Base-by-base conservation (phyloP, 2,797 vertebrate genomes). In the Crax fasciolata region DNA sequence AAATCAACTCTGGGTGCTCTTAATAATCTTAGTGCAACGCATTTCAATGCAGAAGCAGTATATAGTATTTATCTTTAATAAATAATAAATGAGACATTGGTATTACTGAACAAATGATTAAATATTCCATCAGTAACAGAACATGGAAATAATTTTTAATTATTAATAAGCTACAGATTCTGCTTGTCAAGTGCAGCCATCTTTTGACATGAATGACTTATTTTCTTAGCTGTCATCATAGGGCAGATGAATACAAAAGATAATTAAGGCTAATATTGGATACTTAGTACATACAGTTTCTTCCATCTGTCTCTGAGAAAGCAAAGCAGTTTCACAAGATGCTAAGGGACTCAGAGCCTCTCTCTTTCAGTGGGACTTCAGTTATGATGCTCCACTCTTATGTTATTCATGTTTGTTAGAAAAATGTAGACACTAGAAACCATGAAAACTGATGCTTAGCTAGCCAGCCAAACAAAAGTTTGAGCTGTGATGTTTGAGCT, bases 61-160 rank as follows among this genome's bases (percentile, higher is more conserved):
- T 89, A 97, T 65, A 96, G 91, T 97, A 98, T 98, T 98, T 98
- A 98, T 97, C 97, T 98, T 98, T 96, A 98, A 98, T 98, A 97
- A 98, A 98, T 98, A 98, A 98, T 98, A 98, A 98, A 98, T 97
- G 96, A 92, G 91, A 97, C 87, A 96, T 59, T 93, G 96, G 63
- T 98, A 98, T 98, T 98, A 98, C 97, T 96, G 97, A 98, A 96
- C 72, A 97, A 97, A 97, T 65, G 65, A 97, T 98, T 98, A 98
- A 98, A 98, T 98, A 98, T 98, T 98, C 98, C 96, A 98, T 98
- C 97, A 97, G 97, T 97, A 97, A 94, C 83, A 96, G 96, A 97
- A 98, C 97, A 97, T 94, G 94, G 95, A 97, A 98, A 98, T 98
- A 79, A 94, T 95, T 94, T 96, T 98, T 88, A 98, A 98, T 98